Conservation (phyloP, 2,113 vertebrate species). For the Cinclus cinclus region DNA sequence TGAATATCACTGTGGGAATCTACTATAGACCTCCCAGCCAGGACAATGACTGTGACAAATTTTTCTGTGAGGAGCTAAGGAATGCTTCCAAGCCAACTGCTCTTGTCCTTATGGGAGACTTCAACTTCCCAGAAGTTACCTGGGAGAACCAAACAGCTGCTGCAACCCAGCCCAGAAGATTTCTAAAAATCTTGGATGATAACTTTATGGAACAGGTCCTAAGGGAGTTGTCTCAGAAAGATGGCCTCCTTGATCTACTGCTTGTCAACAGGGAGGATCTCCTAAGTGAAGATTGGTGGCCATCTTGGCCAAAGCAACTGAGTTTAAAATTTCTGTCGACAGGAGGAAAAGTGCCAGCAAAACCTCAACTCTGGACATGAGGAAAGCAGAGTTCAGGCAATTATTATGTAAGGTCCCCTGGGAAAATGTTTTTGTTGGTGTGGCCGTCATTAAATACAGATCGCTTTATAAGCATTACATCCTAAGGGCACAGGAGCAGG, state of each 20-base stretch:
- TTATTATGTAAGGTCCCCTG: neutral
- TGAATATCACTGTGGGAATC: neutral
- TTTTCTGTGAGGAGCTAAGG: neutral
- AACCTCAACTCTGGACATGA: neutral
- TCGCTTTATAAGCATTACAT: neutral
- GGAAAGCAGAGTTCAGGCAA: neutral
- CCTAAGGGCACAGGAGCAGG: neutral
- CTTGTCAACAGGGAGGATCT: neutral
- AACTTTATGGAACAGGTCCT: neutral
- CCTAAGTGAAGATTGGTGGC: fast-evolving
- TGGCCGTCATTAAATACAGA: neutral
- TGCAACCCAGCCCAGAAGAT: neutral
- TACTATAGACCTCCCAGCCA: neutral
- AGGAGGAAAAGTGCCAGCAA: neutral
- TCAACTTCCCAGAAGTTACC: neutral
- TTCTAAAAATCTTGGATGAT: neutral
- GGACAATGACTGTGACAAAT: neutral
- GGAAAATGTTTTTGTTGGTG: neutral
- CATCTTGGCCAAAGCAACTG: fast-evolving
- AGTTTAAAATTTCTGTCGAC: neutral
- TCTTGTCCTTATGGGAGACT: neutral
- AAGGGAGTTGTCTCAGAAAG: neutral
- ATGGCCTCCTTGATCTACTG: neutral
- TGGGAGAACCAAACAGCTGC: neutral
- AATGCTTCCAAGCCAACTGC: neutral